Percentiles rank a stretch among this genome's conserved stretches.
Evolutionary conservation across 64 coral and sea anemone genomes (phyloP).

Genomic region (Pocillopora damicornis): DNA sequence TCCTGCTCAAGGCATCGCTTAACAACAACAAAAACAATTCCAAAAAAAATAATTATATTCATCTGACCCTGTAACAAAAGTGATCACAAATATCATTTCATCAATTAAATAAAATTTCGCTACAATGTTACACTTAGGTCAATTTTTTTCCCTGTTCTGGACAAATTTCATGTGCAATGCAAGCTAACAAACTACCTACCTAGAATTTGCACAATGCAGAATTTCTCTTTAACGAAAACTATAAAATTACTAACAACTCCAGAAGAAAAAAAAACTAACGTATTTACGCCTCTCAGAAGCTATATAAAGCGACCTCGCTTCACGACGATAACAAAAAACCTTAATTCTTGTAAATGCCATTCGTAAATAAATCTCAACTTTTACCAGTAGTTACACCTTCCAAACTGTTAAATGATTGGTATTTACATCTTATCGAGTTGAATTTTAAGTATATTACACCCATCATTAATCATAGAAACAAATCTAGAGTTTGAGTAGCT

Average conservation of each 20-base stretch:
- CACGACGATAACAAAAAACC: neutral
- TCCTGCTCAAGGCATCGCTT: neutral
- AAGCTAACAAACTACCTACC: neutral
- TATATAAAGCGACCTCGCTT: neutral
- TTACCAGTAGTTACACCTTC: neutral
- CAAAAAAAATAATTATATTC: constrained; percentile 14
- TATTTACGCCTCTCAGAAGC: no score
- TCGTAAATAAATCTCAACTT: neutral
- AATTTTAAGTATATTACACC: neutral
- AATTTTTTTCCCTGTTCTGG: neutral
- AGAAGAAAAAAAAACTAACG: no score
- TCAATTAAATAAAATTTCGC: neutral
- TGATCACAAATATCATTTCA: neutral
- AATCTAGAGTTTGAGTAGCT: neutral
- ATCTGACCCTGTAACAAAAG: neutral
- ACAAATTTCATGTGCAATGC: neutral
- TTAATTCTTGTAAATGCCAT: neutral
- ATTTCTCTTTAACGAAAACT: no score
- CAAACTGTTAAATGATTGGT: neutral
- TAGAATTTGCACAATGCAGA: no score
- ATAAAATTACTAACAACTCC: no score
- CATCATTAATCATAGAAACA: neutral
- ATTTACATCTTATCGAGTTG: no score
- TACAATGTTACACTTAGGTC: neutral
- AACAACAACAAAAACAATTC: neutral